Conservation (phyloP, 2,797 vertebrate genomes). For the Hyperoplus lanceolatus region DNA sequence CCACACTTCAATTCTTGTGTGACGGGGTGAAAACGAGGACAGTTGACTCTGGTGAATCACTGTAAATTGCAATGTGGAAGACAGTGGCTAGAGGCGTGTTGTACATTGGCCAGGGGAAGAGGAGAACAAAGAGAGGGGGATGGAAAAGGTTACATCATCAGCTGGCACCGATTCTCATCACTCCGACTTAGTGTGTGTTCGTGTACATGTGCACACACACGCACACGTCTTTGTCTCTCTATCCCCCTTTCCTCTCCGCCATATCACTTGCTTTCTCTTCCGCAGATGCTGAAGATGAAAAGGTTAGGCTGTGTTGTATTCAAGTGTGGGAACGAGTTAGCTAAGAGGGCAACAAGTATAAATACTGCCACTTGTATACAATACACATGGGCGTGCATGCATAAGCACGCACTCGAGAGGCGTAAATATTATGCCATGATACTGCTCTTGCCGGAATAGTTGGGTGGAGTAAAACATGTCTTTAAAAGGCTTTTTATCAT, state of each 20-base stretch:
- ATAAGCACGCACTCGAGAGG: constrained; percentile 13
- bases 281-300: constrained; percentile 69
- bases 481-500: constrained; percentile 61
- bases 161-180: constrained; percentile 69
- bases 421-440: constrained; percentile 43
- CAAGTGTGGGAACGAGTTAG: constrained; percentile 75
- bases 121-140: constrained; percentile 71
- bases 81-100: constrained; percentile 66
- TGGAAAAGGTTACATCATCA: constrained; percentile 80
- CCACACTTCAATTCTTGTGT: constrained; percentile 58
- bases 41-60: constrained; percentile 69
- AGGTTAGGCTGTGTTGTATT: constrained; percentile 64
- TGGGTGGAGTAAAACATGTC: constrained; percentile 50
- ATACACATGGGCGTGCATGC: constrained; percentile 26
- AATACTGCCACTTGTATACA: constrained; percentile 68
- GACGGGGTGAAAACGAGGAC: constrained; percentile 71
- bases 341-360: constrained; percentile 71
- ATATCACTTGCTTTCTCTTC: constrained; percentile 58
- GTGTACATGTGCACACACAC: constrained; percentile 28
- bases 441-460: constrained; percentile 39
- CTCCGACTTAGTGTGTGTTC: constrained; percentile 53
- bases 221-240: constrained; percentile 32
- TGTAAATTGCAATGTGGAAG: constrained; percentile 74
- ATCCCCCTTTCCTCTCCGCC: constrained; percentile 62
- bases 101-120: constrained; percentile 64